Evolutionary conservation across 2,888 invertebrate genomes (phyloP), one percentile per base, ranked within the genome.

Genomic region (Atethmia centrago): DNA sequence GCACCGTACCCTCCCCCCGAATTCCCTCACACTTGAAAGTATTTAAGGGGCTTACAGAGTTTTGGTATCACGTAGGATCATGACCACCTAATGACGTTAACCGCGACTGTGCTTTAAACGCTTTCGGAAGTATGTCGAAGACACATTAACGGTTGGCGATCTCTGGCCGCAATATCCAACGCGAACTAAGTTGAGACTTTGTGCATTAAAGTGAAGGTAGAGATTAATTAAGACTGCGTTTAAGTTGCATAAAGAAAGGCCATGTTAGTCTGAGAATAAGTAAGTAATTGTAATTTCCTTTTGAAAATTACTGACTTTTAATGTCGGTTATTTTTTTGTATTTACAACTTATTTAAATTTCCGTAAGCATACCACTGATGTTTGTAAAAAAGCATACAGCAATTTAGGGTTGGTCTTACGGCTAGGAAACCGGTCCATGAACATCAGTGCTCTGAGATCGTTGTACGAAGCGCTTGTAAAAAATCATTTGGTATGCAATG

Each of bases 121-220:
- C 81, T 82, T 83, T 75, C 42, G 66, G 69, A 83, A 83, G 83
- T 82, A 82, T 75, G 79, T 75, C 62, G 76, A 82, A 82, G 79
- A 79, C 71, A 79, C 79, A 82, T 81, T 83, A 78, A 72, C 62
- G 79, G 79, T 71, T 75, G 81, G 76, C 75, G 83, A 82, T 76
- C 79, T 83, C 66, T 79, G 83, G 59, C 64, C 83, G 83, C 81
- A 66, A 79, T 75, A 79, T 69, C 81, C 75, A 75, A 71, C 71
- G 71, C 55, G 71, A 75, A 74, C 75, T 74, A 69, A 79, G 69
- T 75, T 79, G 49, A 40, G 79, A 82, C 75, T 82, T 79, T 71
- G 55, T 64, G 71, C 79, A 82, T 71, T 82, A 69, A 64, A 51
- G 51, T 78, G 51, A 55, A 69, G 68, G 80, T 67, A 55, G 25